Evolutionary conservation across 1,140 invertebrate species (phyloP), one percentile per base, ranked within the genome.

Genomic region (Brachionus calyciflorus): DNA sequence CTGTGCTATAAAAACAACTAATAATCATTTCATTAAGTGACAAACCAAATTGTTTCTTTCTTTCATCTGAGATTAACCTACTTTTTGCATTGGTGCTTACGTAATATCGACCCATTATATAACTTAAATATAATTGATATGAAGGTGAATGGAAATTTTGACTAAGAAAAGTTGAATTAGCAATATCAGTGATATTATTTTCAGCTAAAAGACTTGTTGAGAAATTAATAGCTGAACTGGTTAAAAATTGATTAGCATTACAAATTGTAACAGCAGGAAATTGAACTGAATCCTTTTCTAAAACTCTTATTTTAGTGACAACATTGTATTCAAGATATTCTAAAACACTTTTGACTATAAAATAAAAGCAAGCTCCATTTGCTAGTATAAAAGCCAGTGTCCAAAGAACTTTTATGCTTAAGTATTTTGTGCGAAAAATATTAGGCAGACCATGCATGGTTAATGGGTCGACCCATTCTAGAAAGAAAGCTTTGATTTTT

Each of bases 261-360:
- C 55, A 60, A 10, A 60, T n/a, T 6, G 55, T 60, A n/a, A 60
- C 30, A 3, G 55, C 12, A 0, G 55, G 55, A 60, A 60, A 60
- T 17, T 9, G 17, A 21, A 60, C 17, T 6, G 30, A 33, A 17
- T 37, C n/a, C 19, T 37, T 60, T 33, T 60, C 28, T 0, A 37
- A 2, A 7, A 60, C 55, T 60, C 30, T 2, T 30, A 60, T 60
- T 21, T 60, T 60, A 4, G 55, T 60, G 2, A 60, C 37, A 2
- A 60, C 55, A n/a, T 60, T 30, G 17, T 17, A 60, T 7, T 60
- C 37, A 10, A 60, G 17, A 37, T 60, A 60, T 10, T 60, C 17
- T 28, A 60, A 17, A 19, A 60, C 28, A 14, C 37, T 60, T 6
- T 37, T n/a, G n/a, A n/a, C n/a, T n/a, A 55, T 55, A 14, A 30